Evolutionary conservation across 1,140 invertebrate genomes (phyloP).

Genomic region (Dysdera silvatica): DNA sequence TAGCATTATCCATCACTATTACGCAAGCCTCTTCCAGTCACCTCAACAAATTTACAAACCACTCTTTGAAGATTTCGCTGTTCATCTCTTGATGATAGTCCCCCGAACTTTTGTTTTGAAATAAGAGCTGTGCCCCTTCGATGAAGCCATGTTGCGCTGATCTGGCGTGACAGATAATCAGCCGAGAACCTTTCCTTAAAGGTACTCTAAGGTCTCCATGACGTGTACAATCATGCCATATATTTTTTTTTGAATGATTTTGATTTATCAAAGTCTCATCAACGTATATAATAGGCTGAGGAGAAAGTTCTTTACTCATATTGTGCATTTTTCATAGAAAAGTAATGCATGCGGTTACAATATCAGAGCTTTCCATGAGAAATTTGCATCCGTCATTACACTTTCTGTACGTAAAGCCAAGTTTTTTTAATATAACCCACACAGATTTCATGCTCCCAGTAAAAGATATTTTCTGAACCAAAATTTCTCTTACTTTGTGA

Average conservation of each 20-base stretch:
- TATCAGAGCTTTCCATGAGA: neutral
- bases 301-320: neutral
- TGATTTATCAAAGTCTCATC: neutral
- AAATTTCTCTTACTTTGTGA: neutral
- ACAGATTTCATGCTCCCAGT: neutral
- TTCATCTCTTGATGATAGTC: neutral
- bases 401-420: neutral
- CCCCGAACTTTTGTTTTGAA: neutral
- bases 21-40: neutral
- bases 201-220: no score
- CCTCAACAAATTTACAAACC: neutral
- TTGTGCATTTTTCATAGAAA: neutral
- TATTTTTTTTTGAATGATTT: neutral
- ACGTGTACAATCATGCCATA: no score
- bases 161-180: neutral
- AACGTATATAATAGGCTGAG: no score
- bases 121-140: neutral
- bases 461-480: neutral
- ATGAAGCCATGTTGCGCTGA: neutral
- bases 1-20: neutral
- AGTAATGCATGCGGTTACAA: neutral
- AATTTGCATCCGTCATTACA: neutral
- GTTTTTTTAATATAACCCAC: neutral
- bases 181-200: neutral
- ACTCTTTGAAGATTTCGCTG: neutral